phyloP scores from a whole-genome alignment of 1,140 invertebrate genomes.

The Ruditapes philippinarum region DNA sequence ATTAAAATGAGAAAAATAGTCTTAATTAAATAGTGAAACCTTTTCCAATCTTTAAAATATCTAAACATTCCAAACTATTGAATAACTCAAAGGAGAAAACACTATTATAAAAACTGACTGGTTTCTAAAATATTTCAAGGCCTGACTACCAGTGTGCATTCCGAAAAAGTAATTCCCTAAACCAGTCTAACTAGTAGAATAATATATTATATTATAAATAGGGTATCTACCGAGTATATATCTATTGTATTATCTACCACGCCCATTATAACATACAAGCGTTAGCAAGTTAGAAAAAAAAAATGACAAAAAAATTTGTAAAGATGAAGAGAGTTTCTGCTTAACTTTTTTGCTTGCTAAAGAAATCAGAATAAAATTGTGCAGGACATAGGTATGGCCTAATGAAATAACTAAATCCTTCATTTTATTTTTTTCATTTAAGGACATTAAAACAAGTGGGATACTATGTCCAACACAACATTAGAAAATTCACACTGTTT shows the following conservation, averaged over 20 bases:
- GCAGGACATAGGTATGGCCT: background rate
- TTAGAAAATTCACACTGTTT: background rate
- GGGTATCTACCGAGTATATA: constrained; percentile 15
- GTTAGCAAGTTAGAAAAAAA: constrained; percentile 34
- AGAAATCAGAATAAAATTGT: background rate
- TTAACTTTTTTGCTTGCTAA: background rate
- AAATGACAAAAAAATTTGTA: background rate
- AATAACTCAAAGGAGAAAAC: background rate
- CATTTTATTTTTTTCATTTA: background rate
- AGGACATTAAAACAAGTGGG: background rate
- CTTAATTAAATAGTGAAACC: background rate
- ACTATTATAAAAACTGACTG: background rate
- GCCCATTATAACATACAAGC: constrained; percentile 5
- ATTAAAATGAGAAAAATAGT: background rate
- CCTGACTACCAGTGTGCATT: constrained; percentile 65
- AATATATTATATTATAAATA: constrained; percentile 15
- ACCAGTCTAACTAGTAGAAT: constrained; percentile 50
- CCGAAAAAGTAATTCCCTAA: constrained; percentile 9
- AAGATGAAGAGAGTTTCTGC: background rate
- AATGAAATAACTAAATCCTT: background rate
- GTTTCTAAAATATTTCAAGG: constrained; percentile 41
- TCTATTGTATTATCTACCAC: constrained; percentile 32
- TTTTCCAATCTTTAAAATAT: background rate
- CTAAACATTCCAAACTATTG: background rate
- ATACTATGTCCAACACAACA: constrained; percentile 15